A percentile compares a stretch with the other conserved stretches of the same genome.
Conservation (phyloP, 2,113 vertebrate species). For the Nerophis lumbriciformis region DNA sequence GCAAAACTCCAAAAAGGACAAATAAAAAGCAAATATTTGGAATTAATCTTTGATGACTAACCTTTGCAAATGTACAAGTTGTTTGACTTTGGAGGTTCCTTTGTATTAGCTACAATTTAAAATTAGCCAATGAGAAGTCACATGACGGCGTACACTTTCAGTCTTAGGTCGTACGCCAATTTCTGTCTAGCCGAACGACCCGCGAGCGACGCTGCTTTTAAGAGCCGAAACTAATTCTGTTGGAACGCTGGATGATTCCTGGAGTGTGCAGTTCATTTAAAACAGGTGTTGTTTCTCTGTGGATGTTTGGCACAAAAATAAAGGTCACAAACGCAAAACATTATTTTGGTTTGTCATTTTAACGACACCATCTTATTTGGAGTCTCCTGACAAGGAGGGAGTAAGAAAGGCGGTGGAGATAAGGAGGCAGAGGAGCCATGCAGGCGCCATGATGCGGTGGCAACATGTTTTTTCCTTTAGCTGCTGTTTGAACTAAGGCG, state of each 20-base stretch:
- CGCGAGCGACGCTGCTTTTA: background rate
- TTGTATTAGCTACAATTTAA: slow-evolving; percentile 14
- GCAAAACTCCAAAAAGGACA: too few species aligned
- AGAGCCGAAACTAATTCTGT: slow-evolving; percentile 33
- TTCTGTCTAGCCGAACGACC: background rate
- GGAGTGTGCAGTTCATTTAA: slow-evolving; percentile 47
- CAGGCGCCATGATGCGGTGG: too few species aligned
- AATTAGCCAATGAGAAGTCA: slow-evolving; percentile 40
- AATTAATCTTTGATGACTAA: too few species aligned
- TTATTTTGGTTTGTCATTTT: slow-evolving; percentile 14
- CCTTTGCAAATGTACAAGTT: too few species aligned
- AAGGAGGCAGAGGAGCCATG: background rate
- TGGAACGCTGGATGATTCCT: slow-evolving; percentile 24
- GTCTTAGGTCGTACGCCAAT: slow-evolving; percentile 42
- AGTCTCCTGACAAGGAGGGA: background rate
- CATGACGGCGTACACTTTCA: slow-evolving; percentile 33
- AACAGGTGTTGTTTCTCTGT: slow-evolving; percentile 58
- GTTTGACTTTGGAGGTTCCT: slow-evolving; percentile 1
- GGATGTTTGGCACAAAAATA: slow-evolving; percentile 65
- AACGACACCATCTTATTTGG: background rate
- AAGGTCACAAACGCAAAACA: slow-evolving; percentile 55
- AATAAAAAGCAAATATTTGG: too few species aligned
- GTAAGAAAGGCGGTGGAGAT: background rate
- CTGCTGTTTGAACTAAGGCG: too few species aligned
- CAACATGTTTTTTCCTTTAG: too few species aligned